These are phyloP conservation scores for Ypsolopha scabrella DNA, from an alignment of 2,888 invertebrate genomes.

Conservation along the genomic window DNA sequence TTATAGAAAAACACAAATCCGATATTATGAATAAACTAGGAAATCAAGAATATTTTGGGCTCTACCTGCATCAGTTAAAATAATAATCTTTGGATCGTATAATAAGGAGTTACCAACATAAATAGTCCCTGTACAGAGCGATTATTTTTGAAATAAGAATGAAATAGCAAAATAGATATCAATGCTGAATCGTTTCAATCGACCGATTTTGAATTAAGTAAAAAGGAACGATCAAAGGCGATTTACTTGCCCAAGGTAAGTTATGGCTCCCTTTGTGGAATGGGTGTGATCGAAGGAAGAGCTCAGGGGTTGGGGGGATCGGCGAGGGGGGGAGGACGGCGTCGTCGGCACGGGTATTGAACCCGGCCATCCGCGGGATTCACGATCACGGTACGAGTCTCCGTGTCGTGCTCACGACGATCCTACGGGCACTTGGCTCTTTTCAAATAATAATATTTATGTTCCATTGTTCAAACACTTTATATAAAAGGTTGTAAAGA, in stretches of 20 bases:
- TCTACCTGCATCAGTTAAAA: too few species aligned
- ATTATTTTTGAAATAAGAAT: not conserved
- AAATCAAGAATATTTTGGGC: too few species aligned
- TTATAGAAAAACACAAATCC: too few species aligned
- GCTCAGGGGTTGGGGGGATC: not conserved
- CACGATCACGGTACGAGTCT: slow-evolving; percentile 14
- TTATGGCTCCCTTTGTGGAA: slow-evolving; percentile 2
- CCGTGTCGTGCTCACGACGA: slow-evolving; percentile 9
- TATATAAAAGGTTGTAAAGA: not conserved
- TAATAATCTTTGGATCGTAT: too few species aligned
- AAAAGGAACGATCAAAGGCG: slow-evolving; percentile 2
- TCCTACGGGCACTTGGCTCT: slow-evolving; percentile 9
- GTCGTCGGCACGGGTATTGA: slow-evolving; percentile 49
- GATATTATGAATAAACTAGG: too few species aligned
- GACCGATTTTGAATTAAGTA: slow-evolving; percentile 1
- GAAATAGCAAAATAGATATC: not conserved
- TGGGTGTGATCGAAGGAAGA: slow-evolving; percentile 5
- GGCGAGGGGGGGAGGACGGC: not conserved
- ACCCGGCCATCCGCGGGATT: slow-evolving; percentile 46
- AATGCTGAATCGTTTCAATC: slow-evolving; percentile 3
- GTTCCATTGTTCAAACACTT: slow-evolving; percentile 8
- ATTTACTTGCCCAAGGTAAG: slow-evolving; percentile 6
- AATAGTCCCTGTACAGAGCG: too few species aligned
- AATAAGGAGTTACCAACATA: too few species aligned
- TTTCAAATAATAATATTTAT: slow-evolving; percentile 10